Conservation (phyloP, 2,888 invertebrate genomes). For the Trachelus stipa region DNA sequence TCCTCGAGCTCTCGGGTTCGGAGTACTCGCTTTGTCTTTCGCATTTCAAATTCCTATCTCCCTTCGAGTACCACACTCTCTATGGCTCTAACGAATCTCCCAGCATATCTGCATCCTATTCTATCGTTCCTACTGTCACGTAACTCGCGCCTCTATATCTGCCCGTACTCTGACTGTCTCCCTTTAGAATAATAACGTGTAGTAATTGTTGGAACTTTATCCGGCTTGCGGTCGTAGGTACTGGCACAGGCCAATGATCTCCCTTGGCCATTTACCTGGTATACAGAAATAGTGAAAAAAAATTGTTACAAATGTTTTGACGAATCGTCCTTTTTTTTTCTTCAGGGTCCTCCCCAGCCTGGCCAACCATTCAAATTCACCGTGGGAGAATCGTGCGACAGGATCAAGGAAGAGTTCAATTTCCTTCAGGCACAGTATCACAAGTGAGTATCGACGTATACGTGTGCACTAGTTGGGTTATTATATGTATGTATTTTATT, state of each 20-base stretch:
- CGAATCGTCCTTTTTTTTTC: constrained; percentile 44
- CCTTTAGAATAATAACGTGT: neutral
- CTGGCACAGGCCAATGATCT: neutral
- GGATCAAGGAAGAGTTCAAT: constrained; percentile 96
- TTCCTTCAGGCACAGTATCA: constrained; percentile 96
- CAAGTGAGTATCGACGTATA: constrained; percentile 78
- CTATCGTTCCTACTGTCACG: neutral
- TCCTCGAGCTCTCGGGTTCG: neutral
- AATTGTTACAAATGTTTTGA: neutral
- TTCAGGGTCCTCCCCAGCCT: constrained; percentile 87
- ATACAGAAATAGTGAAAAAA: neutral
- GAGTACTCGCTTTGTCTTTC: neutral
- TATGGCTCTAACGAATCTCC: too few species aligned
- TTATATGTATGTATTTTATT: neutral
- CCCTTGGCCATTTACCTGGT: neutral
- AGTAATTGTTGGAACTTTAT: neutral
- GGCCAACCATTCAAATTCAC: constrained; percentile 95
- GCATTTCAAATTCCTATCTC: neutral
- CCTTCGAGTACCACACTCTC: too few species aligned
- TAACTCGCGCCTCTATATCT: neutral
- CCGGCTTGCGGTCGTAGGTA: neutral
- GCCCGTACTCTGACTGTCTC: neutral
- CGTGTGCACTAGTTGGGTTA: too few species aligned
- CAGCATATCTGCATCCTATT: neutral
- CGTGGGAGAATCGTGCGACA: constrained; percentile 91